A percentile compares a stretch with the other conserved stretches of the same genome.
Conservation (phyloP, 2,113 vertebrate genomes). For the Neomonachus schauinslandi region DNA sequence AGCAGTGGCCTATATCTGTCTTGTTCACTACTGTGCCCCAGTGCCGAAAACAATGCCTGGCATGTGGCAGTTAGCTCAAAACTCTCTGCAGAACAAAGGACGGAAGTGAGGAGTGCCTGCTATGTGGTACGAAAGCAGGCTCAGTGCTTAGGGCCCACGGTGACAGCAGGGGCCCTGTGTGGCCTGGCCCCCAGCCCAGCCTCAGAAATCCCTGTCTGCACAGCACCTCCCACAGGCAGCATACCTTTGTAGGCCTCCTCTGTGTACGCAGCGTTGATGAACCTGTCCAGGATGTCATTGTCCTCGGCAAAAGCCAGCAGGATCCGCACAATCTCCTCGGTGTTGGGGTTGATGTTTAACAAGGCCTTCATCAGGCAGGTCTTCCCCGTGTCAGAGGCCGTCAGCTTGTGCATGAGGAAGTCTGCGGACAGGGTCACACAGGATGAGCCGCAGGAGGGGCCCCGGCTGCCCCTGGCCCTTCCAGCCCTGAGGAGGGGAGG, state of each 20-base stretch:
- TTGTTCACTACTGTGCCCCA: background rate
- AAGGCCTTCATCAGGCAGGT: conserved; percentile 91
- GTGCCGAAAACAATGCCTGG: background rate
- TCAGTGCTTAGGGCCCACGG: background rate
- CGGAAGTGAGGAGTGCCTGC: background rate
- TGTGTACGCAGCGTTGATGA: conserved; percentile 89
- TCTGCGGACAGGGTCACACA: conserved; percentile 74
- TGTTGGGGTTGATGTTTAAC: conserved; percentile 88
- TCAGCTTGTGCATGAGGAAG: conserved; percentile 89
- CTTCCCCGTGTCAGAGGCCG: conserved; percentile 87
- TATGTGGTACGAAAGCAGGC: background rate
- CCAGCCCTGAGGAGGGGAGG: background rate
- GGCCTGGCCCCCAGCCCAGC: no score
- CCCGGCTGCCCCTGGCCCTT: accelerated
- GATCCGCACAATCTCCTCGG: conserved; percentile 81
- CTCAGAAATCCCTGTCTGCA: background rate
- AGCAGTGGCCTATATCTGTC: background rate
- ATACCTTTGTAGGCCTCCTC: conserved; percentile 90
- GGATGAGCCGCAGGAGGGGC: accelerated
- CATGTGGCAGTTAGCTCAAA: background rate
- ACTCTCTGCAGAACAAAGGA: background rate
- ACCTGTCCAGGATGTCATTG: conserved; percentile 84
- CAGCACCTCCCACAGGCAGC: background rate
- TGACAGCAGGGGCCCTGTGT: background rate
- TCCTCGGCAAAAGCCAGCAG: conserved; percentile 87